phyloP scores from a whole-genome alignment of 2,113 vertebrate genomes.

The Protobothrops mucrosquamatus region DNA sequence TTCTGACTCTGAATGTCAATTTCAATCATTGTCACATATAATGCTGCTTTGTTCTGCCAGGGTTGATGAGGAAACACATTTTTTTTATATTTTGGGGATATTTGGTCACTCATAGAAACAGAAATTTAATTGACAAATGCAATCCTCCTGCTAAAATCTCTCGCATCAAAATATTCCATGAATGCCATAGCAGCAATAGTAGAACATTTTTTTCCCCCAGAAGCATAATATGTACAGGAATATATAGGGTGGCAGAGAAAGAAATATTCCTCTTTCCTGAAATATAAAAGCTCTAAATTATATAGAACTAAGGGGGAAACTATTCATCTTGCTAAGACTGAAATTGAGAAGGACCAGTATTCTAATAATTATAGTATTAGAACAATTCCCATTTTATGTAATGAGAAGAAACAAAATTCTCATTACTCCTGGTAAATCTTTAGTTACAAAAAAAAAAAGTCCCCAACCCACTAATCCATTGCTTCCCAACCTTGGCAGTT shows the following conservation, averaged over 20 bases:
- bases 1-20: not conserved
- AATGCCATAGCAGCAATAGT: not conserved
- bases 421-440: not conserved
- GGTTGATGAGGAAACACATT: not conserved
- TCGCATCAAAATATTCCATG: not conserved
- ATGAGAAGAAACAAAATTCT: not conserved
- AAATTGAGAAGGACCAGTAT: not conserved
- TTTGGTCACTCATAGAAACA: not conserved
- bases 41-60: not conserved
- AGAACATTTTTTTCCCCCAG: not conserved
- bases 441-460: not conserved
- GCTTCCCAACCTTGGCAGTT: not conserved
- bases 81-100: not conserved
- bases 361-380: not conserved
- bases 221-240: not conserved
- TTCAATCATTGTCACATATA: not conserved
- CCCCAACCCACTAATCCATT: not conserved
- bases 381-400: not conserved
- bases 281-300: conserved; percentile 28
- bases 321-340: not conserved
- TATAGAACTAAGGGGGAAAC: conserved; percentile 13
- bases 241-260: not conserved
- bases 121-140: not conserved
- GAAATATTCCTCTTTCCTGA: not conserved
- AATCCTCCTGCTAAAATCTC: not conserved